A percentile compares a stretch with the other conserved stretches of the same genome.
Evolutionary conservation across 2,888 invertebrate genomes (phyloP).

Genomic region (Agrotis ipsilon): DNA sequence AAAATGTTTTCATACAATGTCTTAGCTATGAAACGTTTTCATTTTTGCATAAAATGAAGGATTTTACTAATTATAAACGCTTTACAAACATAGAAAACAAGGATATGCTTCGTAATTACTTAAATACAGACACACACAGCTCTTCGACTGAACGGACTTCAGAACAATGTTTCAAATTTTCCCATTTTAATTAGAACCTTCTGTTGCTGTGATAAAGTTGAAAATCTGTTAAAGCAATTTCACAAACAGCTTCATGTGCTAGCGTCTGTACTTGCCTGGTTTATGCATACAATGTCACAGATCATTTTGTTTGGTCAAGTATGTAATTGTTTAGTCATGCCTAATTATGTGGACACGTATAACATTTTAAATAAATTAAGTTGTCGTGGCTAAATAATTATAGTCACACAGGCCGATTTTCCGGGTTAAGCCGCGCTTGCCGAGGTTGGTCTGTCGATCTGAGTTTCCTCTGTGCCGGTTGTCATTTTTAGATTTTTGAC

Average conservation of each 20-base stretch:
- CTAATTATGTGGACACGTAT: conserved; percentile 30
- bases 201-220: too few relatives aligned
- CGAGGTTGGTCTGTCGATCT: too few relatives aligned
- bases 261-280: neutral
- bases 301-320: conserved; percentile 25
- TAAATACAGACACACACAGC: neutral
- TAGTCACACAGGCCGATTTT: too few relatives aligned
- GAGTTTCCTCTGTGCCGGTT: too few relatives aligned
- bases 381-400: neutral
- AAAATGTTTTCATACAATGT: neutral
- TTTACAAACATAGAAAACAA: conserved; percentile 6
- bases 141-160: too few relatives aligned
- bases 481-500: too few relatives aligned
- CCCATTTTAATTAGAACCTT: too few relatives aligned
- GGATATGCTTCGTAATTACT: conserved; percentile 14
- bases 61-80: conserved; percentile 3
- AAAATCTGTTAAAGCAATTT: too few relatives aligned
- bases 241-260: too few relatives aligned
- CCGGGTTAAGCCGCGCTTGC: too few relatives aligned
- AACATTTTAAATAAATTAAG: conserved; percentile 49
- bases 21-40: neutral
- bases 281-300: conserved; percentile 18
- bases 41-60: conserved; percentile 23
- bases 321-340: conserved; percentile 44
- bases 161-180: too few relatives aligned